Conservation (phyloP, 2,888 invertebrate genomes). For the Gymnosoma rotundatum region DNA sequence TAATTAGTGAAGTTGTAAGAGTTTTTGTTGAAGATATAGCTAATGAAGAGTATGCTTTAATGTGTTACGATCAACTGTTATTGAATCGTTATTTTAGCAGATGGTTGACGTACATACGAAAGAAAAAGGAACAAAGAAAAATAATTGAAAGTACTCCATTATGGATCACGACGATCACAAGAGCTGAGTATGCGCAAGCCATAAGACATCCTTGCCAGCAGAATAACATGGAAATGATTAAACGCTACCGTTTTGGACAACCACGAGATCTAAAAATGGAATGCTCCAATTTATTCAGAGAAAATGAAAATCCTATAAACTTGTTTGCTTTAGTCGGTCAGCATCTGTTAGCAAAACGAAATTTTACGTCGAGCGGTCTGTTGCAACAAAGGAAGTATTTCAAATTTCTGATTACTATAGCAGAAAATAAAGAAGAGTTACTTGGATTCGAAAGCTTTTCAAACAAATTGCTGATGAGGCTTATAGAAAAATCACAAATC, state of each 20-base stretch:
- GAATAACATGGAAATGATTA: slow-evolving; percentile 82
- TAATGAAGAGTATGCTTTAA: slow-evolving; percentile 78
- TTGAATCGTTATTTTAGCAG: slow-evolving; percentile 80
- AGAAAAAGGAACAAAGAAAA: slow-evolving; percentile 82
- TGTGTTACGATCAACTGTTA: slow-evolving; percentile 77
- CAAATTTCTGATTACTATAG: slow-evolving; percentile 78
- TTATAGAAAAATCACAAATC: slow-evolving; percentile 60
- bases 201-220: slow-evolving; percentile 82
- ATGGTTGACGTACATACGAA: slow-evolving; percentile 82
- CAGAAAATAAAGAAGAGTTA: slow-evolving; percentile 74
- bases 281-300: slow-evolving; percentile 49
- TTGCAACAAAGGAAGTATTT: slow-evolving; percentile 75
- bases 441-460: slow-evolving; percentile 76
- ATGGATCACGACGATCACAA: slow-evolving; percentile 82
- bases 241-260: slow-evolving; percentile 83
- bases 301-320: slow-evolving; percentile 73
- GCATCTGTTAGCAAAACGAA: slow-evolving; percentile 63
- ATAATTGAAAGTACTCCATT: slow-evolving; percentile 84
- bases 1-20: slow-evolving; percentile 69
- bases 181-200: slow-evolving; percentile 75
- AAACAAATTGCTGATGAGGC: slow-evolving; percentile 76
- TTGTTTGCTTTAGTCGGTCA: slow-evolving; percentile 75
- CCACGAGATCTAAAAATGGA: slow-evolving; percentile 75
- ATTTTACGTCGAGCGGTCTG: slow-evolving; percentile 69
- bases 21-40: slow-evolving; percentile 73